A percentile compares a stretch with the other conserved stretches of the same genome.
Conservation (phyloP, 2,797 vertebrate species). For the Ceryle rudis region DNA sequence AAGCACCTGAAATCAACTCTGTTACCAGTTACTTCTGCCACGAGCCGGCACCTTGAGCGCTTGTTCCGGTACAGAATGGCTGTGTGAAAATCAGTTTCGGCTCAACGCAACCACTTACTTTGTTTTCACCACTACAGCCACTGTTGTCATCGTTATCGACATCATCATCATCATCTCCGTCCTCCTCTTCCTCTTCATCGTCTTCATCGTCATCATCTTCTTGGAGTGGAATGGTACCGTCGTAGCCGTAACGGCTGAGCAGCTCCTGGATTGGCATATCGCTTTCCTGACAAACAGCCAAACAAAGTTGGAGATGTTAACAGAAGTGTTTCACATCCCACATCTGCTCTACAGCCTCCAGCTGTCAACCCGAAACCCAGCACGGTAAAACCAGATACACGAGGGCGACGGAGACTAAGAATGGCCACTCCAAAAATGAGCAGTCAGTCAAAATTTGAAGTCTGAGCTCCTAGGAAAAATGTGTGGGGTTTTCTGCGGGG, state of each 20-base stretch:
- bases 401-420: fast-evolving
- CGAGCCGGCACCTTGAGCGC: not conserved
- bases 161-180: constrained; percentile 87
- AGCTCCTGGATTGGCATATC: constrained; percentile 98
- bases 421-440: not conserved
- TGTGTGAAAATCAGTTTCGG: not conserved
- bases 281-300: constrained; percentile 84
- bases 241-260: constrained; percentile 94
- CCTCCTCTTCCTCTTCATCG: constrained; percentile 85
- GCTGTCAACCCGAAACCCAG: not conserved
- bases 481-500: fast-evolving
- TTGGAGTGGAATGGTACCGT: constrained; percentile 87
- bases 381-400: fast-evolving
- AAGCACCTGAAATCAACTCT: not conserved
- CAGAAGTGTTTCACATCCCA: not conserved
- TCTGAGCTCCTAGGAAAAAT: not conserved
- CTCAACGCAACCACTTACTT: constrained; percentile 59
- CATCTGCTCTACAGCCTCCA: not conserved
- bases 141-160: constrained; percentile 90
- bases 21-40: not conserved
- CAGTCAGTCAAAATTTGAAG: fast-evolving
- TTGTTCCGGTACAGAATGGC: fast-evolving
- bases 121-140: constrained; percentile 90
- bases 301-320: not conserved
- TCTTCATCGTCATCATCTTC: constrained; percentile 93